phyloP scores from a whole-genome alignment of 2,797 vertebrate species.

The Salarias fasciatus region DNA sequence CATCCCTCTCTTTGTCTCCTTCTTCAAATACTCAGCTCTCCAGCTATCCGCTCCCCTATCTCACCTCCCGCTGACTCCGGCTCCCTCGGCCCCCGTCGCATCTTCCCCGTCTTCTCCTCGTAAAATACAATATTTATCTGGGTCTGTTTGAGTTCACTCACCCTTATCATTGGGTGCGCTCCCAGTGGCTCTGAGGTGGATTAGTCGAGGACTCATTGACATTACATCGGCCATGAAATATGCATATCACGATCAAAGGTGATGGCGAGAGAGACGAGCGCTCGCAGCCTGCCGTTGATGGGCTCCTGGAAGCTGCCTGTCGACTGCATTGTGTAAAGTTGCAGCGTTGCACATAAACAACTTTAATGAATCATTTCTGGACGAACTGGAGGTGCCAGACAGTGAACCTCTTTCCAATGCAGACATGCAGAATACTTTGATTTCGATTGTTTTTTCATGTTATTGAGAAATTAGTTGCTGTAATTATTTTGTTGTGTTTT shows the following conservation, averaged over 20 bases:
- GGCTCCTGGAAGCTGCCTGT: conserved; percentile 52
- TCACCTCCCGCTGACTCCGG: conserved; percentile 43
- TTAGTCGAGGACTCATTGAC: conserved; percentile 80
- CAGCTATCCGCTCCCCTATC: conserved; percentile 41
- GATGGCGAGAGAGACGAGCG: conserved; percentile 67
- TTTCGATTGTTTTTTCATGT: conserved; percentile 45
- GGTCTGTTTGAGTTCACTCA: conserved; percentile 77
- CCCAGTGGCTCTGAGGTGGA: conserved; percentile 72
- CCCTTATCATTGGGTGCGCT: conserved; percentile 76
- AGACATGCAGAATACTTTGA: conserved; percentile 23
- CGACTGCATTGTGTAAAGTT: conserved; percentile 18
- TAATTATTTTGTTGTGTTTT: conserved; percentile 38
- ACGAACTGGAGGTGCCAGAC: background rate
- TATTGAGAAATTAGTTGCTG: conserved; percentile 57
- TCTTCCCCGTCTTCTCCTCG: conserved; percentile 59
- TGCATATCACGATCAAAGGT: conserved; percentile 82
- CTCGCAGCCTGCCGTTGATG: conserved; percentile 59
- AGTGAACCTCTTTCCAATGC: conserved; percentile 1
- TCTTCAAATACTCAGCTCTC: conserved; percentile 49
- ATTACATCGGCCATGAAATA: conserved; percentile 84
- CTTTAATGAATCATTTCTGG: conserved; percentile 22
- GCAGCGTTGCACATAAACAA: conserved; percentile 33
- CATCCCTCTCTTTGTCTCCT: conserved; percentile 32
- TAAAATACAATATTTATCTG: conserved; percentile 81
- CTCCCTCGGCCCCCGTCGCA: conserved; percentile 45